Base-by-base conservation (phyloP, 2,797 vertebrate species). In the Epinephelus malabaricus region DNA sequence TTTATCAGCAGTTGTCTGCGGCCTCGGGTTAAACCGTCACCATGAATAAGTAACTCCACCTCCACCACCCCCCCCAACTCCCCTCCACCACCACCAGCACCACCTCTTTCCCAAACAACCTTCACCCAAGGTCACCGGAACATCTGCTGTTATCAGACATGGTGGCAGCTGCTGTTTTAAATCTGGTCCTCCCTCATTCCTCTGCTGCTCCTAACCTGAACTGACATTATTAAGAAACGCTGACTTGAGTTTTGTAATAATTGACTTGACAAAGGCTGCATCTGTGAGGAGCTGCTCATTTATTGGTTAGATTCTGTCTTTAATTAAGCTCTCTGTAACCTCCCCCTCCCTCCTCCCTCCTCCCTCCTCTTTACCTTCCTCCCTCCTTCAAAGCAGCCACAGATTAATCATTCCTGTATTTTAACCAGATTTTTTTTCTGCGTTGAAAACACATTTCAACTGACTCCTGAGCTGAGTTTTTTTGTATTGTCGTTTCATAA, bases 41-140 rank as follows among this genome's bases (percentile, higher is more conserved):
- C 34, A 46, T 43, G 51, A 73, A 43, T 38, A 21, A 72, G 12
- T 79, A 63, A 81, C 76, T 62, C 68, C 21, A 1, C 53, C 43
- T 65, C 12, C 2, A 1, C 21, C 21, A 34, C 34, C 40, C 40
- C 23, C 63, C 49, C 65, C 46, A 25, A 46, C 74, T 25, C 5
- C 3, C 34, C 34, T 14, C 58, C 17, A 11, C 34, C 7, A 27
- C 27, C 19, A 19, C 34, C 38, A 3, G 27, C n/a, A 30, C 3
- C 45, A 19, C 21, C 55, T 63, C 43, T 46, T 18, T 53, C 54
- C 12, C 63, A 84, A 66, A 66, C 68, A 69, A 88, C 94, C 94
- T 95, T 92, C 82, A 87, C 27, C 59, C 90, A 95, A 95, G 94
- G 95, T 92, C 91, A 85, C 25, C 3, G 11, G 8, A 59, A 23